Evolutionary conservation across 2,888 invertebrate species (phyloP), one percentile per base, ranked within the genome.

Genomic region (Habrosyne pyritoides): DNA sequence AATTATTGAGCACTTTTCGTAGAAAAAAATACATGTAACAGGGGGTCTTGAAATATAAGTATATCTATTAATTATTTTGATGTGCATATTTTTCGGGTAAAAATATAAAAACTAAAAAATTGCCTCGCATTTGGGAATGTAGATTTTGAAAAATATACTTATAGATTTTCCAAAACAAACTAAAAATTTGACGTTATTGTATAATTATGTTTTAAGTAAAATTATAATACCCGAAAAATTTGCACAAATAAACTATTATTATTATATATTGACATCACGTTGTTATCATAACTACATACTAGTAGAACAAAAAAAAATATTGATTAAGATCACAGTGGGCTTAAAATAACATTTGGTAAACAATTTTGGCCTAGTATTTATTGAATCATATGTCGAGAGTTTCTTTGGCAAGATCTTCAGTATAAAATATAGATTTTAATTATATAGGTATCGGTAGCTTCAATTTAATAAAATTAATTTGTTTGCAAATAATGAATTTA

Each of bases 101-200:
- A 77, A 80, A 81, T 78, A 80, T 82, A 78, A 81, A 42, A 82
- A 89, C 89, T 90, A 89, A 83, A 83, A 81, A 89, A 91, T 92
- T 91, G 80, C 92, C 92, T 92, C 92, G 92, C 92, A 92, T 92
- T 92, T 91, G 92, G 91, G 85, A 90, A 87, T 80, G 88, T 91
- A 91, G 90, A 91, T 90, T 91, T 90, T 91, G 90, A 90, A 79
- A 86, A 84, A 84, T 85, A 88, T 86, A 82, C 79, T 75, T 79
- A 81, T 87, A 89, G 83, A 81, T 83, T 86, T 89, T 89, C 83
- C 83, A 88, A 89, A 89, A 88, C 26, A 24, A 80, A 79, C 82
- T 80, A 81, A 81, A 88, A 83, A 84, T 87, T 82, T 83, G 82
- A 85, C 75, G 75, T 83, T 83, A 79, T 81, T 67, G 80, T 83